These are phyloP conservation scores for Toxonevra muliebris DNA, from an alignment of 2,888 invertebrate species.

Conservation along the genomic window DNA sequence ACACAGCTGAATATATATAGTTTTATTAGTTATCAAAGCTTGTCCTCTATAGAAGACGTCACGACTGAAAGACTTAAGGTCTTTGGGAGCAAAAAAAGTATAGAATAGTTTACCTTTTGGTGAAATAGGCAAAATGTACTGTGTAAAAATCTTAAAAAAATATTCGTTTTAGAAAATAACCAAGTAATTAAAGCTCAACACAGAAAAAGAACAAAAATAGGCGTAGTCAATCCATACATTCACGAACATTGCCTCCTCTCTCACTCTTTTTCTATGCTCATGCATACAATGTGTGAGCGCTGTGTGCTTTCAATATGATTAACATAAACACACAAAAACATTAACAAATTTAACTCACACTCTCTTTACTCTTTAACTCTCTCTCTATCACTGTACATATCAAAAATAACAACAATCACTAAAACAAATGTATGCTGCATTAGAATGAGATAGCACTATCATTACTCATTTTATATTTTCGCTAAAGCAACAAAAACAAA, in stretches of 20 bases:
- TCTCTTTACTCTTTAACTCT: neutral
- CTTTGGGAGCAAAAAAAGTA: too few relatives aligned
- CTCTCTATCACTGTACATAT: neutral
- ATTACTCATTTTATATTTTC: slow-evolving; percentile 50
- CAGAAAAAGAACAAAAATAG: too few relatives aligned
- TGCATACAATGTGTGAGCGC: slow-evolving; percentile 38
- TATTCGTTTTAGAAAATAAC: too few relatives aligned
- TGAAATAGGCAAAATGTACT: too few relatives aligned
- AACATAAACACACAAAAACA: slow-evolving; percentile 63
- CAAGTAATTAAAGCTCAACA: too few relatives aligned
- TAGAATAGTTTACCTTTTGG: too few relatives aligned
- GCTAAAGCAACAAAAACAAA: slow-evolving; percentile 29
- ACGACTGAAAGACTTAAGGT: too few relatives aligned
- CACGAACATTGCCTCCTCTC: neutral
- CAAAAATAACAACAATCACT: neutral
- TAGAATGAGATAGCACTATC: slow-evolving; percentile 44
- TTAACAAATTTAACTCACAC: slow-evolving; percentile 39
- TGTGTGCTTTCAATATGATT: slow-evolving; percentile 46
- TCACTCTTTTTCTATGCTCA: slow-evolving; percentile 2
- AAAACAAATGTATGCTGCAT: slow-evolving; percentile 10
- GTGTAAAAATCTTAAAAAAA: too few relatives aligned
- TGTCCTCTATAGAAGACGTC: too few relatives aligned
- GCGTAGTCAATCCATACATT: too few relatives aligned
- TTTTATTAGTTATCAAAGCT: too few relatives aligned
- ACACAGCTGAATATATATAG: too few relatives aligned